Conservation (phyloP, 35 echinoderm and acorn worm species). For the Lytechinus pictus region DNA sequence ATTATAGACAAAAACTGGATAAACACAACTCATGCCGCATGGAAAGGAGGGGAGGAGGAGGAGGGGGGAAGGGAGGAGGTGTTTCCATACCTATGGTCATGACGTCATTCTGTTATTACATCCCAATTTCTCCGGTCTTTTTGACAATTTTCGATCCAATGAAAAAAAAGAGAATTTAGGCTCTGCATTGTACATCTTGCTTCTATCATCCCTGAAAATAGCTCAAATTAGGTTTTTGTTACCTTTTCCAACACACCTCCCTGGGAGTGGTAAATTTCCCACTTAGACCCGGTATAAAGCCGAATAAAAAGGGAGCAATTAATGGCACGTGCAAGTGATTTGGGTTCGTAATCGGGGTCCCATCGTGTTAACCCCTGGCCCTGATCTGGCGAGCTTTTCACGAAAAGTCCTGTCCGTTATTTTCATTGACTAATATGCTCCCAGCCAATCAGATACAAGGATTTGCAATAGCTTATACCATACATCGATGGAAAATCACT, state of each 20-base stretch:
- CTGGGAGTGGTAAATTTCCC: background rate
- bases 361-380: constrained; percentile 25
- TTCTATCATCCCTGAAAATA: constrained; percentile 5
- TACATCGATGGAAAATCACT: no score
- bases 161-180: background rate
- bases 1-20: no score
- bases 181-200: background rate
- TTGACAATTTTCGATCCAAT: background rate
- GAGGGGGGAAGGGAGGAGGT: no score
- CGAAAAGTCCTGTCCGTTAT: no score
- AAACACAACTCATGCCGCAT: no score
- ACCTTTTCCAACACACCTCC: background rate
- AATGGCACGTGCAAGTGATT: background rate
- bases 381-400: background rate
- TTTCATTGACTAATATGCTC: no score
- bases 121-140: background rate
- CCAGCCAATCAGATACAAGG: no score
- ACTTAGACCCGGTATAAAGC: background rate
- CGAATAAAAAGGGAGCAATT: constrained; percentile 31
- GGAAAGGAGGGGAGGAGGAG: background rate
- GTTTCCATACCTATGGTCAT: background rate
- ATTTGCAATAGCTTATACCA: no score
- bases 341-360: constrained; percentile 17
- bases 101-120: background rate
- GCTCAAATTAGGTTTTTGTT: background rate